phyloP scores from a whole-genome alignment of 1,140 invertebrate species.

The Reticulitermes speratus region DNA sequence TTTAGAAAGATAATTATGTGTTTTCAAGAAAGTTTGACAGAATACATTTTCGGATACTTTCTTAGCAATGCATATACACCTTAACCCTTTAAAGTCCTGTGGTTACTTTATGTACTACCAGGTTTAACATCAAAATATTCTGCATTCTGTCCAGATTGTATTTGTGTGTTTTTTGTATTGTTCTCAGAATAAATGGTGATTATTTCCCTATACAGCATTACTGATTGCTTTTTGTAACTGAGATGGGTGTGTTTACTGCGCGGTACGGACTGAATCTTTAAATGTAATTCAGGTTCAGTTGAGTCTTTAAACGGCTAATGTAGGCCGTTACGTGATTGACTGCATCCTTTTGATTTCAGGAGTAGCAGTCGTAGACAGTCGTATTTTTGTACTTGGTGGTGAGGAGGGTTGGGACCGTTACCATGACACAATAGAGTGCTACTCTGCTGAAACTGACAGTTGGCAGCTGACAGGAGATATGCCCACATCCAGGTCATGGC shows the following conservation, averaged over 20 bases:
- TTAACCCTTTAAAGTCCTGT: not conserved
- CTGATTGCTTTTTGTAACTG: no score
- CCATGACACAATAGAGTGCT: slow-evolving; percentile 53
- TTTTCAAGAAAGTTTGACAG: not conserved
- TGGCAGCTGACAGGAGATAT: slow-evolving; percentile 53
- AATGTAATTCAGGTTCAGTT: not conserved
- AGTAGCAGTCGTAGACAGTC: slow-evolving; percentile 50
- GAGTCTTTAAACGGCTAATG: not conserved
- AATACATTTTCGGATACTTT: not conserved
- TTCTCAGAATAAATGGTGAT: no score
- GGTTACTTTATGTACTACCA: no score
- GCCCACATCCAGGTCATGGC: slow-evolving; percentile 53
- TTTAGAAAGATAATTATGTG: no score
- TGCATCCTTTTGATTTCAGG: slow-evolving; percentile 39
- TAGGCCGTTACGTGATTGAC: slow-evolving; percentile 12
- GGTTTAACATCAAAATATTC: no score
- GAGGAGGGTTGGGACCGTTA: slow-evolving; percentile 58
- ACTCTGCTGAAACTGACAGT: slow-evolving; percentile 48
- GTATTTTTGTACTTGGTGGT: slow-evolving; percentile 55
- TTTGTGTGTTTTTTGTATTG: no score
- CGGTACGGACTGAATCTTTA: no score
- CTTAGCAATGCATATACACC: not conserved
- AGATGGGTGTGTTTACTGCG: no score
- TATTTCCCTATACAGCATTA: no score
- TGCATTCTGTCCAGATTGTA: no score